Evolutionary conservation across 2,113 vertebrate genomes (phyloP).

Genomic region (Melanostigma gelatinosum): DNA sequence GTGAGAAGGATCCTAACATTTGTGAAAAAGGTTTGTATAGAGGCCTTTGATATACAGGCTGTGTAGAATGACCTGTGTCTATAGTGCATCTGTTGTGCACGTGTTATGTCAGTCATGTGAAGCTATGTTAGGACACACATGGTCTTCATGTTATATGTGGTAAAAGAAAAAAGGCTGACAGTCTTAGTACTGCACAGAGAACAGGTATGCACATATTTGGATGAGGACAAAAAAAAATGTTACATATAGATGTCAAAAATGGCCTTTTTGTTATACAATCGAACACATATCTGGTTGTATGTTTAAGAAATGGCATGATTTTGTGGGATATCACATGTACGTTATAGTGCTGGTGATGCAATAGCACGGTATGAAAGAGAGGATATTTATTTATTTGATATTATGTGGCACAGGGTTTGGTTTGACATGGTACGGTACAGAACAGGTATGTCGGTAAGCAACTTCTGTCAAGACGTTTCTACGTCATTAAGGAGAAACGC

Average conservation of each 20-base stretch:
- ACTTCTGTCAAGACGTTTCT: not conserved
- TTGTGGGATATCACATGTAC: not conserved
- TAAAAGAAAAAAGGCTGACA: not conserved
- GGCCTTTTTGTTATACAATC: not conserved
- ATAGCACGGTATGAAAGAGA: too few species aligned
- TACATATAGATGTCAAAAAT: not conserved
- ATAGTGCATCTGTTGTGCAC: not conserved
- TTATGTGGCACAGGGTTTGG: not conserved
- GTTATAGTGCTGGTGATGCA: not conserved
- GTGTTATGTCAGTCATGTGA: conserved; percentile 13
- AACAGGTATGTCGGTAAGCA: not conserved
- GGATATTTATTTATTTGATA: too few species aligned
- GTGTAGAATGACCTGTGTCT: not conserved
- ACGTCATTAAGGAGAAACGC: conserved; percentile 43
- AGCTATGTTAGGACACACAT: not conserved
- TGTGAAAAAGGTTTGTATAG: not conserved
- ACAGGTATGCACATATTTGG: not conserved
- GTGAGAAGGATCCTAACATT: not conserved
- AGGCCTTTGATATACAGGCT: not conserved
- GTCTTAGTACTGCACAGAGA: not conserved
- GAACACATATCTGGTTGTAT: not conserved
- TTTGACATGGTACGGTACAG: not conserved
- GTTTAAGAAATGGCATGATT: not conserved
- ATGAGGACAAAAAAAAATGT: not conserved
- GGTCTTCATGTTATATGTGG: not conserved